Conservation (phyloP, 2,888 invertebrate species). For the Helicoverpa assulta region DNA sequence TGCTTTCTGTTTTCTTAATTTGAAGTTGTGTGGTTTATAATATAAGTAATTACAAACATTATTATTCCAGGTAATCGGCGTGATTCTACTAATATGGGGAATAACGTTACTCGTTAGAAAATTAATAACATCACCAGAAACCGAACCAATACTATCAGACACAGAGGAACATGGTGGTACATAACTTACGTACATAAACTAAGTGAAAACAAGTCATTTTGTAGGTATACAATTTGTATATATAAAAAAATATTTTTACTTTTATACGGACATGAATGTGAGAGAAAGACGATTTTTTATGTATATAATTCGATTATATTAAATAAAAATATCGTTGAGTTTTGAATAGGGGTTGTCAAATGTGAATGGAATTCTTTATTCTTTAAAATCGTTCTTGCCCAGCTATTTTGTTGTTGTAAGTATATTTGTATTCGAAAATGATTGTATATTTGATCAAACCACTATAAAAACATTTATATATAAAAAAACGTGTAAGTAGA, state of each 20-base stretch:
- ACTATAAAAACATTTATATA: too few relatives aligned
- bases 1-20: too few relatives aligned
- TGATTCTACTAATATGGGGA: constrained; percentile 74
- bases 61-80: constrained; percentile 75
- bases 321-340: neutral
- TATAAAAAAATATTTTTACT: neutral
- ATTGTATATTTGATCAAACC: too few relatives aligned
- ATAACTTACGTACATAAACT: neutral
- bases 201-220: constrained; percentile 3
- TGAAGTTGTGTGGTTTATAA: too few relatives aligned
- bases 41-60: neutral
- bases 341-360: too few relatives aligned
- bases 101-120: constrained; percentile 75
- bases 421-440: too few relatives aligned
- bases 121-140: constrained; percentile 73
- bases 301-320: neutral
- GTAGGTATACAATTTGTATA: constrained; percentile 12
- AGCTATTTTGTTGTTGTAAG: too few relatives aligned
- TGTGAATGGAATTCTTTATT: too few relatives aligned
- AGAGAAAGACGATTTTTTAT: neutral
- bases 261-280: neutral
- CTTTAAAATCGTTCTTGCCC: too few relatives aligned
- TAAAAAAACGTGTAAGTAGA: too few relatives aligned
- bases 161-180: constrained; percentile 1
- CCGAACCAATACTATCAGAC: constrained; percentile 71